Base-by-base conservation (phyloP, 2,113 vertebrate genomes). In the Caranx ignobilis region DNA sequence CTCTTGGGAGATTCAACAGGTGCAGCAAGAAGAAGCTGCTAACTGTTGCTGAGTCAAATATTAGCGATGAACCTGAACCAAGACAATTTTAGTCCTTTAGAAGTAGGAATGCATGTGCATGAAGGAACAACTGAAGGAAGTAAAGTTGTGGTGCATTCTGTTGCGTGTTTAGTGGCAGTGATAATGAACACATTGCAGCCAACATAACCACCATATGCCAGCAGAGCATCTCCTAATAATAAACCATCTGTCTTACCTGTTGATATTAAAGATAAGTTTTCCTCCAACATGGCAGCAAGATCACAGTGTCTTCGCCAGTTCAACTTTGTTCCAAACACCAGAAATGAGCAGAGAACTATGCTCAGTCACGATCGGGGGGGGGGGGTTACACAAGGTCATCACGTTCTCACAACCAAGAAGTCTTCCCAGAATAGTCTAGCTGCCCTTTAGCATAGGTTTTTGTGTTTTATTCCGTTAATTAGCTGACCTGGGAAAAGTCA, bases 201-300 rank as follows among this genome's bases (percentile, higher is more conserved):
- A 67, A 19, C 54, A 26, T 26, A 21, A 21, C 18, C 39, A 9
- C 18, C 18, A 39, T 26, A 15, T 76, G 41, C 11, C 31, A 60
- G 31, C 32, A 6, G 6, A 7, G 19, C n/a, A 37, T 31, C 48
- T 59, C 39, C 26, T 47, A 37, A 37, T 26, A 39, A 48, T 9
- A 59, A 39, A 19, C 31, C 54, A 76, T 64, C 34, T 64, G 47
- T 18, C 13, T 55, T 8, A 55, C 59, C 21, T 61, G 57, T 41
- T 39, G n/a, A 39, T 10, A 10, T 55, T 35, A 18, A 12, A 19
- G 26, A 26, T 1, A 26, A 26, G 26, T 26, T 26, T 26, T 26
- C 26, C 26, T 26, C 26, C 26, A 48, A 9, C 18, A 21, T 15
- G 55, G 11, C 41, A 34, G 16, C 19, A 6, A 16, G n/a, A 26